phyloP scores from a whole-genome alignment of 2,888 invertebrate genomes.

The Mesochorus sp. region DNA sequence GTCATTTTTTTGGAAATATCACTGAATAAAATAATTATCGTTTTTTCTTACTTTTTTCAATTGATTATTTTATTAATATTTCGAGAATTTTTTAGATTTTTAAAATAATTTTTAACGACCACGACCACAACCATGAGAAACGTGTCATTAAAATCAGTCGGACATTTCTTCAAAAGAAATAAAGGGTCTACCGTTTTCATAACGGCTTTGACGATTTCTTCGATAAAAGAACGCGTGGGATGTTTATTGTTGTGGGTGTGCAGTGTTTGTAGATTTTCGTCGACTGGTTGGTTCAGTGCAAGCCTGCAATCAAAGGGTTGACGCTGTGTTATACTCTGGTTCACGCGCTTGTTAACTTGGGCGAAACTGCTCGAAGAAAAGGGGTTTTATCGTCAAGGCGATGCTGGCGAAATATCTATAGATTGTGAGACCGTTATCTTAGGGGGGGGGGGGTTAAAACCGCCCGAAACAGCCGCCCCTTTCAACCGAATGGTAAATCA shows the following conservation, averaged over 20 bases:
- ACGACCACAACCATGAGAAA: too few relatives aligned
- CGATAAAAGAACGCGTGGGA: not conserved
- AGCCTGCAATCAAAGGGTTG: slow-evolving; percentile 46
- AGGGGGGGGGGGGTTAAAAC: slow-evolving; percentile 64
- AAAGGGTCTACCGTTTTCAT: too few relatives aligned
- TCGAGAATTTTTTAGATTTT: too few relatives aligned
- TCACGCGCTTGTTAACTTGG: slow-evolving; percentile 72
- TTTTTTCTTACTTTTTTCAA: too few relatives aligned
- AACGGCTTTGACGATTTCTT: not conserved
- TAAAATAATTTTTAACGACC: too few relatives aligned
- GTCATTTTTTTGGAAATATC: too few relatives aligned
- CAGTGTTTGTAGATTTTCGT: slow-evolving; percentile 7
- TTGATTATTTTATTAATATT: too few relatives aligned
- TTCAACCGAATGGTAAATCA: slow-evolving; percentile 77
- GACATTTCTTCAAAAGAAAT: not conserved
- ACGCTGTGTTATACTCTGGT: slow-evolving; percentile 65
- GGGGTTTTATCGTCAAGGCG: slow-evolving; percentile 63
- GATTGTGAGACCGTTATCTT: slow-evolving; percentile 74
- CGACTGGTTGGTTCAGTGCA: slow-evolving; percentile 41
- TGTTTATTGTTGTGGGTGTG: not conserved
- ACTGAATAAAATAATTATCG: too few relatives aligned
- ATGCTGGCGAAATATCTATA: not conserved
- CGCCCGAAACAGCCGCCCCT: slow-evolving; percentile 44
- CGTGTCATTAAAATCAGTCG: slow-evolving; percentile 3
- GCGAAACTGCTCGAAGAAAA: slow-evolving; percentile 69